Percentiles rank a stretch among this genome's conserved stretches.
phyloP scores from a whole-genome alignment of 2,888 invertebrate genomes.

The Mythimna ferrago region DNA sequence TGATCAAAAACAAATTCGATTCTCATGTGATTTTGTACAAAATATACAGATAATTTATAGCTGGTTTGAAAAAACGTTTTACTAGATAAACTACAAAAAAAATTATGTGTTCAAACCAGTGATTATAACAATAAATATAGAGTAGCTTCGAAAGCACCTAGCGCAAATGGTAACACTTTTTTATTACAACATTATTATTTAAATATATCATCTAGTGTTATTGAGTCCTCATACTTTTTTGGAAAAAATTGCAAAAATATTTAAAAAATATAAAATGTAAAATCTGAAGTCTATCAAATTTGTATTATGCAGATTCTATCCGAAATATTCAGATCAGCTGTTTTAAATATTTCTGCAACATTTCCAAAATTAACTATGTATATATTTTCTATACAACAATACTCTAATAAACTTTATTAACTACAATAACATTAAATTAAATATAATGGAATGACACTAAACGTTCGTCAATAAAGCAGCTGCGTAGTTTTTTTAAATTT shows the following conservation, averaged over 20 bases:
- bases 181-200: constrained; percentile 45
- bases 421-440: constrained; percentile 52
- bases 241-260: constrained; percentile 48
- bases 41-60: constrained; percentile 14
- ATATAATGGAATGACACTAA: constrained; percentile 61
- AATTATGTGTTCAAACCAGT: constrained; percentile 5
- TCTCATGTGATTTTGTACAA: constrained; percentile 30
- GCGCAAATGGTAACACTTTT: constrained; percentile 66
- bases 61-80: background rate
- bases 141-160: constrained; percentile 64
- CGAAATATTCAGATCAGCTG: background rate
- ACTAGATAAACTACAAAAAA: constrained; percentile 5
- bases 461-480: constrained; percentile 48
- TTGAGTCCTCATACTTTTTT: constrained; percentile 55
- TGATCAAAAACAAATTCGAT: background rate
- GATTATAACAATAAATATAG: constrained; percentile 42
- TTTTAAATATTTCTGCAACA: constrained; percentile 31
- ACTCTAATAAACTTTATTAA: constrained; percentile 55
- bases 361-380: constrained; percentile 36
- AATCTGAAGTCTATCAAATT: background rate
- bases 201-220: constrained; percentile 44
- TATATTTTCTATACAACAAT: constrained; percentile 50
- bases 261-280: constrained; percentile 5
- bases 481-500: constrained; percentile 17
- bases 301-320: background rate